A percentile compares a stretch with the other conserved stretches of the same genome.
phyloP scores from a whole-genome alignment of 2,888 invertebrate genomes.

The Drosophila fungiperda region DNA sequence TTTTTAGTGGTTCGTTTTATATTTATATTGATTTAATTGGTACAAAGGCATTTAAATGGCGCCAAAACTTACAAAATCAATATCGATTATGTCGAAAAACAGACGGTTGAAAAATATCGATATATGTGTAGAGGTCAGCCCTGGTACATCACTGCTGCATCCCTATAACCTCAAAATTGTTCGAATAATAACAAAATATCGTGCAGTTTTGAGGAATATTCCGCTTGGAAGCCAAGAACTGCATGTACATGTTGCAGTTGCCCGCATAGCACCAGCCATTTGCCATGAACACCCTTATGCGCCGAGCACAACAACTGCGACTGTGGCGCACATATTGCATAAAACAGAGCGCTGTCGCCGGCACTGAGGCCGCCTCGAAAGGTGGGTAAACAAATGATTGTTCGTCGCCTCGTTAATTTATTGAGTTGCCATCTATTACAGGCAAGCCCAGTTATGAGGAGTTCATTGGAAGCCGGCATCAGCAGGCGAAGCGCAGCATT shows the following conservation, averaged over 20 bases:
- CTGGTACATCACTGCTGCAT: constrained; percentile 19
- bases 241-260: constrained; percentile 42
- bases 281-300: constrained; percentile 70
- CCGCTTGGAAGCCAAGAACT: constrained; percentile 14
- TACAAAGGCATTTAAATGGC: neutral
- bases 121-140: constrained; percentile 14
- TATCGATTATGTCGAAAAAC: constrained; percentile 8
- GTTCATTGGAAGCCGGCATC: constrained; percentile 87
- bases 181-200: constrained; percentile 32
- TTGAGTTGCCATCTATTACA: constrained; percentile 10
- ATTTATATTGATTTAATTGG: neutral
- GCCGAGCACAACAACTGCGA: constrained; percentile 49
- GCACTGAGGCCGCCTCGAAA: constrained; percentile 18
- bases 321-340: constrained; percentile 61
- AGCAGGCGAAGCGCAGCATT: constrained; percentile 89
- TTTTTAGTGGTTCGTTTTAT: neutral
- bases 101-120: constrained; percentile 16
- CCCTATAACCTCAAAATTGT: constrained; percentile 58
- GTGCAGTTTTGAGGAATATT: constrained; percentile 15
- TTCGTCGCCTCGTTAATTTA: neutral
- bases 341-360: constrained; percentile 50
- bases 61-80: constrained; percentile 4
- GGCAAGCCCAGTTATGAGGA: constrained; percentile 86
- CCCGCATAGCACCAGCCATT: constrained; percentile 11
- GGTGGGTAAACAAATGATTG: constrained; percentile 32